Evolutionary conservation across 1,140 invertebrate genomes (phyloP).

Genomic region (Adelges cooleyi): DNA sequence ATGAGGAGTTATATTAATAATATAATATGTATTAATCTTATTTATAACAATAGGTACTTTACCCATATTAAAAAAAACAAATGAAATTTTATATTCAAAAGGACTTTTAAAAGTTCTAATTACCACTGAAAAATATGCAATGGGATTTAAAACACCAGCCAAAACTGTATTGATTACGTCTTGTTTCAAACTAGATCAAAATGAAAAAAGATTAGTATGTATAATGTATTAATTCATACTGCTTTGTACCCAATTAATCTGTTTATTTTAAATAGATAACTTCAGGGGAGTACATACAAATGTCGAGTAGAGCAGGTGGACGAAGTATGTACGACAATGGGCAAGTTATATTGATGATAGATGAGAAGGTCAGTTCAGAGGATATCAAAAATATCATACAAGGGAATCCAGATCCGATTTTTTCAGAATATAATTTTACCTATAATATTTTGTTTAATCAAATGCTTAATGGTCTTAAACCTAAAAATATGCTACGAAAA

Average conservation of each 20-base stretch:
- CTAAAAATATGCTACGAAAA: conserved; percentile 96
- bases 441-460: conserved; percentile 99
- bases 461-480: conserved; percentile 96
- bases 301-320: conserved; percentile 95
- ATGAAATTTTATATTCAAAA: conserved; percentile 96
- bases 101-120: conserved; percentile 95
- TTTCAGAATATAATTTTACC: conserved; percentile 96
- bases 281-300: conserved; percentile 99
- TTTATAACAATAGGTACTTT: conserved; percentile 53
- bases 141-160: conserved; percentile 99
- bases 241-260: too few relatives aligned
- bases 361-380: conserved; percentile 85
- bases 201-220: conserved; percentile 77
- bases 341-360: conserved; percentile 97
- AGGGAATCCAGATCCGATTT: conserved; percentile 88
- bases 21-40: too few relatives aligned
- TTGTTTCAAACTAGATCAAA: conserved; percentile 96
- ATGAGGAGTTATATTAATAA: too few relatives aligned
- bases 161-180: conserved; percentile 95
- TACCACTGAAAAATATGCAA: conserved; percentile 98
- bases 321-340: conserved; percentile 95
- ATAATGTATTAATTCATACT: background rate
- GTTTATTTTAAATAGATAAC: conserved; percentile 55
- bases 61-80: conserved; percentile 96
- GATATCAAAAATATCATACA: conserved; percentile 78